These are phyloP conservation scores for Halichoeres trimaculatus DNA, from an alignment of 2,113 vertebrate species.

Conservation along the genomic window DNA sequence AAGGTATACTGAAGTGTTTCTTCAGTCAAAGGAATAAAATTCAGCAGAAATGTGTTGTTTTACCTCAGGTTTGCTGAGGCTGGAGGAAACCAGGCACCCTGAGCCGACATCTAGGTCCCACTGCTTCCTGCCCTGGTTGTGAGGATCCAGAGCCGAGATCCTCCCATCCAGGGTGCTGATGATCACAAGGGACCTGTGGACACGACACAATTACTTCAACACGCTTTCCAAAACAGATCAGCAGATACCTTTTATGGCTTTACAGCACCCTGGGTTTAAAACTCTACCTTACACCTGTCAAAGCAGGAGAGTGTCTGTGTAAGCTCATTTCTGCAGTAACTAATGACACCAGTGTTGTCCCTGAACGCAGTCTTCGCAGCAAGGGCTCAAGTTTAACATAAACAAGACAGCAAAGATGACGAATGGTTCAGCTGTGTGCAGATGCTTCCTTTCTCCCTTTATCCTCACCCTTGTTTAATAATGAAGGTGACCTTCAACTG, in stretches of 20 bases:
- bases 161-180: conserved; percentile 97
- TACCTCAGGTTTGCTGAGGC: conserved; percentile 98
- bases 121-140: conserved; percentile 93
- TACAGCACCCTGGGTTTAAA: neutral
- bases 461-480: conserved; percentile 24
- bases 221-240: neutral
- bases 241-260: neutral
- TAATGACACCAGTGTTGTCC: neutral
- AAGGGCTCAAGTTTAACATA: conserved; percentile 9
- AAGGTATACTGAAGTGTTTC: too few species aligned
- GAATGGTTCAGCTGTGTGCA: conserved; percentile 25
- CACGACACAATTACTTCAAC: conserved; percentile 16
- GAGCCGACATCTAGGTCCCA: conserved; percentile 98
- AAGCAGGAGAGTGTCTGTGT: neutral
- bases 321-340: neutral
- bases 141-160: conserved; percentile 94
- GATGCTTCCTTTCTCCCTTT: conserved; percentile 31
- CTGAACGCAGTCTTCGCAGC: neutral
- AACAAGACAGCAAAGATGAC: conserved; percentile 21
- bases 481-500: conserved; percentile 61
- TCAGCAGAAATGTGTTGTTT: neutral
- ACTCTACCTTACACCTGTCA: neutral
- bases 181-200: conserved; percentile 90
- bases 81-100: conserved; percentile 94
- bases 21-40: too few species aligned